A percentile compares a stretch with the other conserved stretches of the same genome.
Evolutionary conservation across 2,888 invertebrate genomes (phyloP).

Genomic region (Eupithecia tripunctaria): DNA sequence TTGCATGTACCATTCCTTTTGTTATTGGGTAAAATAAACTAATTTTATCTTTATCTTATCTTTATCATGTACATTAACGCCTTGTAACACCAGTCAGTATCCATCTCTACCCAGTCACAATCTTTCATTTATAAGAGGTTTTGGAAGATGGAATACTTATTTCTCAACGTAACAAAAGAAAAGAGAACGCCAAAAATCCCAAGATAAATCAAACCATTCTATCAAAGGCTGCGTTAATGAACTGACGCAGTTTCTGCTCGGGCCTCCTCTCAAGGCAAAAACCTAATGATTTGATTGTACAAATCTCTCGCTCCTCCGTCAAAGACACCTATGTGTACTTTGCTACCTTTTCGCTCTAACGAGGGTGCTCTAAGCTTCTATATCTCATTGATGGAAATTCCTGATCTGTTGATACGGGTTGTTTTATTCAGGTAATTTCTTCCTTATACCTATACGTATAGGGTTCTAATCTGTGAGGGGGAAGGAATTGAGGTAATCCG

Average conservation of each 20-base stretch:
- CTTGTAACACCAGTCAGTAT: too few species aligned
- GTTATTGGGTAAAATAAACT: too few species aligned
- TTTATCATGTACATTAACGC: too few species aligned
- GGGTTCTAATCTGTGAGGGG: conserved; percentile 22
- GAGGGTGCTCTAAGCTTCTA: conserved; percentile 48
- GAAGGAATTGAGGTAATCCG: conserved; percentile 14
- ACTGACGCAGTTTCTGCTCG: conserved; percentile 14
- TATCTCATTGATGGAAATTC: conserved; percentile 46
- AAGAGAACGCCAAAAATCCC: conserved; percentile 9
- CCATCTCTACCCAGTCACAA: not conserved
- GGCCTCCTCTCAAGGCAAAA: conserved; percentile 29
- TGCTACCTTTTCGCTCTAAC: conserved; percentile 45
- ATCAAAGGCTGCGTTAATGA: conserved; percentile 26
- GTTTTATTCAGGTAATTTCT: conserved; percentile 30
- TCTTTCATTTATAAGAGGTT: not conserved
- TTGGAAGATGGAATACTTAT: not conserved
- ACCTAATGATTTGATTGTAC: conserved; percentile 42
- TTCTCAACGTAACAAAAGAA: not conserved
- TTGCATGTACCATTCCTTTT: too few species aligned
- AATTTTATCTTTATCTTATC: too few species aligned
- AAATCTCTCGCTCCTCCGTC: conserved; percentile 36
- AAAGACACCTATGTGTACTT: conserved; percentile 39
- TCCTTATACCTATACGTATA: conserved; percentile 22
- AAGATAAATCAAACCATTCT: conserved; percentile 24
- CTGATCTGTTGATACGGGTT: conserved; percentile 47